These are phyloP conservation scores for Andrena bicolor DNA, from an alignment of 2,888 invertebrate genomes.

Conservation along the genomic window DNA sequence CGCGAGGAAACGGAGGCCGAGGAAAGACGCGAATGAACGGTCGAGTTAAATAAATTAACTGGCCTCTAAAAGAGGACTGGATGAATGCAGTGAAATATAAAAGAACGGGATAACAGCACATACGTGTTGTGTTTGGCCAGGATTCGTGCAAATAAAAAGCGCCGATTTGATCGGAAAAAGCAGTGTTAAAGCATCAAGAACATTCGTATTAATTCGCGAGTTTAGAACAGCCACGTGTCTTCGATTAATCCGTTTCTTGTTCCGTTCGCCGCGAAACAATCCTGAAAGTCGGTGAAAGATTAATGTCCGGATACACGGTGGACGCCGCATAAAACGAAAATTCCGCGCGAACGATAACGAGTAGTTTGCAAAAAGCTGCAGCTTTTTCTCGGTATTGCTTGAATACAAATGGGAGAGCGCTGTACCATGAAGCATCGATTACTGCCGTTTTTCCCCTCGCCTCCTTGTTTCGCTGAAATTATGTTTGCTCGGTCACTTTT, in stretches of 20 bases:
- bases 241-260: constrained; percentile 15
- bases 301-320: constrained; percentile 26
- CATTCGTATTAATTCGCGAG: neutral
- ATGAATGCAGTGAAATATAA: neutral
- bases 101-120: neutral
- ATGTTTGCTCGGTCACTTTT: constrained; percentile 38
- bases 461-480: constrained; percentile 22
- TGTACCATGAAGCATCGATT: constrained; percentile 49
- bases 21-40: neutral
- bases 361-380: constrained; percentile 30
- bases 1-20: neutral
- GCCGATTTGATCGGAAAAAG: neutral
- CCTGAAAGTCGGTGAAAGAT: constrained; percentile 42
- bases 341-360: constrained; percentile 37
- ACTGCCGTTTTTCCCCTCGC: constrained; percentile 9
- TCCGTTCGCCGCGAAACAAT: constrained; percentile 11
- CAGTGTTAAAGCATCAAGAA: neutral
- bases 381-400: constrained; percentile 45
- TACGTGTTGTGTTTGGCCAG: neutral
- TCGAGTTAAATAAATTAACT: neutral
- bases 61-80: neutral
- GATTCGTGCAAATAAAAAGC: neutral
- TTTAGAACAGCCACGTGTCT: neutral
- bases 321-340: constrained; percentile 33
- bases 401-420: constrained; percentile 53